phyloP scores from a whole-genome alignment of 2,113 vertebrate genomes.

The Cepphus grylle region DNA sequence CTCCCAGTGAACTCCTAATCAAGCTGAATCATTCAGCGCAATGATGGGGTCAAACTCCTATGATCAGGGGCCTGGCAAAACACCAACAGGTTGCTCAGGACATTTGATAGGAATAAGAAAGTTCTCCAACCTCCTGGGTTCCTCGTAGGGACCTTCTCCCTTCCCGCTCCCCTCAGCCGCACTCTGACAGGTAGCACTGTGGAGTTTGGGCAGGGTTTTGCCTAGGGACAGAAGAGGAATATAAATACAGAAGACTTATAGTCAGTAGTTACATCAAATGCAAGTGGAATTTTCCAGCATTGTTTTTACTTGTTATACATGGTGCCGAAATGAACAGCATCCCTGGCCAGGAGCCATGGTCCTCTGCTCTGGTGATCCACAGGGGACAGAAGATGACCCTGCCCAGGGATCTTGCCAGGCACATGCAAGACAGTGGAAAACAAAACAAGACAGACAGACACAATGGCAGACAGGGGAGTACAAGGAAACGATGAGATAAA shows the following conservation, averaged over 20 bases:
- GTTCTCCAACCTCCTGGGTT: background rate
- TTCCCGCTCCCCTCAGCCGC: background rate
- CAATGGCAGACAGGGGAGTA: background rate
- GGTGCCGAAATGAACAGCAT: accelerated
- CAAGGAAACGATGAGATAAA: background rate
- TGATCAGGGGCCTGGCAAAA: background rate
- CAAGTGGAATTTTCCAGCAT: conserved; percentile 4
- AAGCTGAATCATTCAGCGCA: background rate
- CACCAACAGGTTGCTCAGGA: accelerated
- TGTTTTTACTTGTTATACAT: background rate
- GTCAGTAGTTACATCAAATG: background rate
- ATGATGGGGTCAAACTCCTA: background rate
- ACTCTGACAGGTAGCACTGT: background rate
- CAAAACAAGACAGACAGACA: background rate
- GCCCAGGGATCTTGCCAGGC: background rate
- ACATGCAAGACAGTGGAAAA: background rate
- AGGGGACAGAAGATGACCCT: background rate
- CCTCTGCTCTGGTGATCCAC: background rate
- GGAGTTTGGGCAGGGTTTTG: background rate
- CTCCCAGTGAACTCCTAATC: background rate
- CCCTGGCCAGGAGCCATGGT: background rate
- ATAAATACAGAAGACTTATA: background rate
- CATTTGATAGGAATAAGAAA: background rate
- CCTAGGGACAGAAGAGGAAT: background rate
- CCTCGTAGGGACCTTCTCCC: background rate